Conservation (phyloP, 2,797 vertebrate genomes). For the Pitangus sulphuratus region DNA sequence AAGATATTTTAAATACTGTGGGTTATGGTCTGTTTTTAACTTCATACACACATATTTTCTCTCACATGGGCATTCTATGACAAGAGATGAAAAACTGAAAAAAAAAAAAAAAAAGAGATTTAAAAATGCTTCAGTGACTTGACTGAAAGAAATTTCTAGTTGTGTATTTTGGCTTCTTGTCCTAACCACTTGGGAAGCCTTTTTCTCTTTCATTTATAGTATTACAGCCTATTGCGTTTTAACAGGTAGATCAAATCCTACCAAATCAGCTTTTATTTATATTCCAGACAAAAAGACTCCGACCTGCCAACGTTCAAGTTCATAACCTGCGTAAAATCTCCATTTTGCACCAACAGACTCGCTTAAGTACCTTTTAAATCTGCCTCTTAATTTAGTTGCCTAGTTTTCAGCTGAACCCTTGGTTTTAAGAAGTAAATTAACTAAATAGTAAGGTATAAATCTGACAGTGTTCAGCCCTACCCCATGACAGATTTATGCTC, state of each 20-base stretch:
- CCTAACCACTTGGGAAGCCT: neutral
- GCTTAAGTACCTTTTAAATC: conserved; percentile 57
- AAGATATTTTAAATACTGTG: conserved; percentile 70
- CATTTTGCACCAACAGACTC: conserved; percentile 23
- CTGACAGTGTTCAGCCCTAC: conserved; percentile 44
- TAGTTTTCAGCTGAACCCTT: conserved; percentile 39
- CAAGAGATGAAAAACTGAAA: conserved; percentile 53
- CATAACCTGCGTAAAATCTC: conserved; percentile 21
- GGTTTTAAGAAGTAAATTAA: conserved; percentile 67
- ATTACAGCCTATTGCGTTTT: neutral
- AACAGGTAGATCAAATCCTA: conserved; percentile 43
- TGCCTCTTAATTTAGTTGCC: conserved; percentile 48
- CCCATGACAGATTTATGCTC: conserved; percentile 50
- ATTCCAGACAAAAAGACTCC: conserved; percentile 14
- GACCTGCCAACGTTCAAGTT: neutral
- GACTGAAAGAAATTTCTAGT: conserved; percentile 38
- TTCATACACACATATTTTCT: conserved; percentile 53
- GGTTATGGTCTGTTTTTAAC: conserved; percentile 59
- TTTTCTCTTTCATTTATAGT: neutral
- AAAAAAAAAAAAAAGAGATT: conserved; percentile 54
- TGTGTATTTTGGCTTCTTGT: conserved; percentile 17
- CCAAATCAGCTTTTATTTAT: conserved; percentile 21
- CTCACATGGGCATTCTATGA: conserved; percentile 48
- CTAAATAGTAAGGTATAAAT: conserved; percentile 63
- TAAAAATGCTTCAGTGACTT: conserved; percentile 42